Conservation (phyloP, 1,140 invertebrate species). For the Lineus longissimus region DNA sequence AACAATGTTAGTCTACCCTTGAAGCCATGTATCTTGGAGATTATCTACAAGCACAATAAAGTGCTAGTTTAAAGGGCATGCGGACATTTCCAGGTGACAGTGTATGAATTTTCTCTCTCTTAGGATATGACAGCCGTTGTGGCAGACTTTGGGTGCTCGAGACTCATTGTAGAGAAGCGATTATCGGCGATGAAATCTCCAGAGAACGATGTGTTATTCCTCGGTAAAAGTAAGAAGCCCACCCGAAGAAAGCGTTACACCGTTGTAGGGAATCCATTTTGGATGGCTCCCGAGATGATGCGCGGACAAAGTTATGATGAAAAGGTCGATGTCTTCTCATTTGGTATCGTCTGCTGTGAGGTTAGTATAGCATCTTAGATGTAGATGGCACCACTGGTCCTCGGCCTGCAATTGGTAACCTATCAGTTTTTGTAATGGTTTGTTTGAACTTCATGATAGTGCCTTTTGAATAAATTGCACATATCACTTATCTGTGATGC, state of each 20-base stretch:
- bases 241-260: conserved; percentile 46
- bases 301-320: conserved; percentile 49
- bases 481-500: too few species aligned
- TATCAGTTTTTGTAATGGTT: too few species aligned
- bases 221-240: background rate
- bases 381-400: too few species aligned
- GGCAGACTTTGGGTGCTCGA: conserved; percentile 51
- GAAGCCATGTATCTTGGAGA: too few species aligned
- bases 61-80: too few species aligned
- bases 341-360: conserved; percentile 51
- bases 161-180: conserved; percentile 33
- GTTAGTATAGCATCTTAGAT: conserved; percentile 19
- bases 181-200: conserved; percentile 12
- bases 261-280: conserved; percentile 52
- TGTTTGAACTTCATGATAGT: too few species aligned
- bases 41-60: too few species aligned
- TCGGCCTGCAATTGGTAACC: too few species aligned
- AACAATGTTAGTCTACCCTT: too few species aligned
- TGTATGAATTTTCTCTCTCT: conserved; percentile 10
- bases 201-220: conserved; percentile 11
- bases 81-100: background rate
- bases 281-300: conserved; percentile 55
- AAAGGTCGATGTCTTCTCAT: conserved; percentile 50
- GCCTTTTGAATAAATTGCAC: too few species aligned
- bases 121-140: conserved; percentile 49